phyloP scores from a whole-genome alignment of 2,888 invertebrate genomes.

The Trachelus troglodyta region DNA sequence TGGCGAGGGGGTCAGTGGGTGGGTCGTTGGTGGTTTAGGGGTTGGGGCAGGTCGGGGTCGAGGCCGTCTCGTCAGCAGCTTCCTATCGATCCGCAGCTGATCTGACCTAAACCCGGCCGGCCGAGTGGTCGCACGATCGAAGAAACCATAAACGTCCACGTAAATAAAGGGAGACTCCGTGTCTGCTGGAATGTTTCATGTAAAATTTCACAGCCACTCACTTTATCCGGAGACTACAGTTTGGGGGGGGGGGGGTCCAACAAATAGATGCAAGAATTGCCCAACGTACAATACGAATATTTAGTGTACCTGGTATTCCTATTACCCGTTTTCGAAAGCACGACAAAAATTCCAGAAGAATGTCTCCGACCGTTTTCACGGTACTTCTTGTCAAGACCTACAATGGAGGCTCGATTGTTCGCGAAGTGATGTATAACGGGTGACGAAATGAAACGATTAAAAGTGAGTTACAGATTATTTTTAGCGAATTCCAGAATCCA shows the following conservation, averaged over 20 bases:
- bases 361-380: neutral
- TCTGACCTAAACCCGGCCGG: constrained; percentile 2
- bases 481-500: neutral
- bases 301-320: neutral
- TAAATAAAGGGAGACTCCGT: neutral
- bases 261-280: neutral
- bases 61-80: constrained; percentile 22
- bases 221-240: neutral
- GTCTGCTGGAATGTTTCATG: neutral
- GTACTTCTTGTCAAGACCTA: neutral
- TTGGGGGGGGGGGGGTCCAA: neutral
- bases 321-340: neutral
- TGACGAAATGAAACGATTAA: neutral
- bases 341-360: neutral
- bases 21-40: constrained; percentile 60
- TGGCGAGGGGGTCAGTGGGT: neutral
- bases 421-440: neutral
- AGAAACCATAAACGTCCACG: neutral
- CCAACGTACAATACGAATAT: too few relatives aligned
- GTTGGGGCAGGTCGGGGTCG: constrained; percentile 43
- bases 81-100: neutral
- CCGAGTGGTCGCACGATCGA: constrained; percentile 1
- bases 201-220: neutral
- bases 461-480: neutral
- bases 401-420: neutral